Evolutionary conservation across 2,888 invertebrate species (phyloP), one percentile per base, ranked within the genome.

Genomic region (Caenorhabditis wallacei): DNA sequence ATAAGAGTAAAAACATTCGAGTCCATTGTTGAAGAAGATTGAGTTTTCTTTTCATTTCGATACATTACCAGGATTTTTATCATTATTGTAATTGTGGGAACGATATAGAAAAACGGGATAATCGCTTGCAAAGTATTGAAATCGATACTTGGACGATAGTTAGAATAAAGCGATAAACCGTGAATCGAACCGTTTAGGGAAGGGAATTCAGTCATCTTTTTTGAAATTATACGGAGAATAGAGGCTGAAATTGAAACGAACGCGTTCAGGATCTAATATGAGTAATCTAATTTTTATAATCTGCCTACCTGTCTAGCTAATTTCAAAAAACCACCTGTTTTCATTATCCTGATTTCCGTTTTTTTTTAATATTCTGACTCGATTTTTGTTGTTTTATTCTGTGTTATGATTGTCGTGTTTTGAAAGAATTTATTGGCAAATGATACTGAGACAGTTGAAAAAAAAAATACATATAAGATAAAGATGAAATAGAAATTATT

Each of bases 91-190:
- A 61, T 18, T 3, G 72, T 80, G 1, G 80, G 80, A 10, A 69
- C 4, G 0, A 80, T 74, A 30, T 80, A 80, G 3, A 80, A 5
- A 10, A 72, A 57, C 8, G 80, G 80, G 7, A 74, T 68, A 10
- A 74, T 22, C 1, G 72, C 72, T 53, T 74, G 72, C 0, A 80
- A 8, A 16, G 61, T 18, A 5, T 40, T 43, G 18, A 54, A 53
- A n/a, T 63, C 24, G 40, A 57, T 7, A 0, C 2, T 3, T 1
- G 46, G 46, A 18, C 24, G 1, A 16, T 20, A 64, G 11, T 24
- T 30, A 1, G 40, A 1, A 16, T 63, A 72, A 10, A 7, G 37
- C 5, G 35, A 37, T 18, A 61, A 18, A 5, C 72, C 72, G 13
- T 72, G 54, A 40, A 72, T 72, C 1, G 72, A 72, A 18, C 35